Evolutionary conservation across 1,140 invertebrate genomes (phyloP), one percentile per base, ranked within the genome.

Genomic region (Charaxes varanes): DNA sequence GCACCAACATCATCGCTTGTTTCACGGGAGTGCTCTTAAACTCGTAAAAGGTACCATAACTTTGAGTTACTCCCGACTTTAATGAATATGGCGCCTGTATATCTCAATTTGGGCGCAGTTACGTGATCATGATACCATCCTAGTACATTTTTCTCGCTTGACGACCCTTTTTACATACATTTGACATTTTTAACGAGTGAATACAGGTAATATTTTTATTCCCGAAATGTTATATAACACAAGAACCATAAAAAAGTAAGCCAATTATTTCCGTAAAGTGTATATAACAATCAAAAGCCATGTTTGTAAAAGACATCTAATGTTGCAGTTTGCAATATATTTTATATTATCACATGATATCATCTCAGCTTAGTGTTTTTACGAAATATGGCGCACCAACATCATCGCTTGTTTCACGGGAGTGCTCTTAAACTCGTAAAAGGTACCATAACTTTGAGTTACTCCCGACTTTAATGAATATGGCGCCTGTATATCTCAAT

Each of bases 1-100:
- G 18, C 41, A 46, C 33, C 38, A 48, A 45, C 42, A 55, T 53
- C 44, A 53, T 40, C 32, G 47, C 38, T 42, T 41, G 48, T 43
- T 41, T 53, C 54, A 31, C 50, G 21, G 31, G 55, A 64, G 65
- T 55, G 40, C 62, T 67, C 65, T 66, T 62, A 66, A 63, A 55
- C 51, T 52, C 62, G 64, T 66, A 64, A 71, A 61, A 68, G 57
- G 62, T 46, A 47, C 47, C 62, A 63, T 72, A 72, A 67, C 60
- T 68, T 66, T 68, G 67, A 71, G 56, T 69, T 69, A 72, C 40
- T 30, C 49, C 42, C 51, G 53, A 54, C 52, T 50, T 46, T 71
- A 72, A 72, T 72, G 68, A 72, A 71, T 66, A 71, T 68, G 58
- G 62, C 56, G 41, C 35, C 62, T 56, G 68, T 71, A 71, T 71